Base-by-base conservation (phyloP, 2,113 vertebrate genomes). In the Isurus oxyrinchus region DNA sequence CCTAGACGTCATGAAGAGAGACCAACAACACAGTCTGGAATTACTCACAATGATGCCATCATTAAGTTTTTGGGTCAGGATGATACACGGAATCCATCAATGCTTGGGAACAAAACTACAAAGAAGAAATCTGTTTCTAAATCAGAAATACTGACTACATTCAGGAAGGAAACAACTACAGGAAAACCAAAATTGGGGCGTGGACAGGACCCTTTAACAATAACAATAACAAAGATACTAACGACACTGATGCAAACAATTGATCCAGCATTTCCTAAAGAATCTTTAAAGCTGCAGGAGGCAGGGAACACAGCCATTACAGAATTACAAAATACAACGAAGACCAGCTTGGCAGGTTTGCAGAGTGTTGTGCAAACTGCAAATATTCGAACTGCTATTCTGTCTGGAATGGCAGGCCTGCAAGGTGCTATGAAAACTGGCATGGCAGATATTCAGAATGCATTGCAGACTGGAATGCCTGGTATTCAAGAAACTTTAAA, bases 211-310 rank as follows among this genome's bases (percentile, higher is more conserved):
- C 23, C 66, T 49, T 49, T 27, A 49, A 49, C n/a, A 95, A 53
- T 27, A 49, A 49, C n/a, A 95, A 53, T 49, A 27, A 69, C 55
- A 93, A 61, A 93, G 35, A n/a, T 35, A 61, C 31, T 93, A 61
- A 93, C n/a, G 88, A 61, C 94, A 69, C 10, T 95, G 94, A 95
- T 95, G 40, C 94, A 95, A 95, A 31, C 10, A 69, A 13, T 66
- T 69, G 23, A 69, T 95, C 40, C 35, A 25, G 7, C 6, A 23
- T 67, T 94, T 94, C 63, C 93, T 11, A 94, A 67, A 94, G 93
- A 94, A 67, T 66, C 93, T 25, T 94, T 69, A 66, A 95, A 49
- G 94, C 44, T 69, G n/a, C 94, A 95, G 94, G 94, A 95, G 40
- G 66, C 66, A 44, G 94, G 94, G 40, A 95, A 95, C n/a, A 69